These are phyloP conservation scores for Julus scandinavius DNA, from an alignment of 2,888 invertebrate species.

Conservation along the genomic window DNA sequence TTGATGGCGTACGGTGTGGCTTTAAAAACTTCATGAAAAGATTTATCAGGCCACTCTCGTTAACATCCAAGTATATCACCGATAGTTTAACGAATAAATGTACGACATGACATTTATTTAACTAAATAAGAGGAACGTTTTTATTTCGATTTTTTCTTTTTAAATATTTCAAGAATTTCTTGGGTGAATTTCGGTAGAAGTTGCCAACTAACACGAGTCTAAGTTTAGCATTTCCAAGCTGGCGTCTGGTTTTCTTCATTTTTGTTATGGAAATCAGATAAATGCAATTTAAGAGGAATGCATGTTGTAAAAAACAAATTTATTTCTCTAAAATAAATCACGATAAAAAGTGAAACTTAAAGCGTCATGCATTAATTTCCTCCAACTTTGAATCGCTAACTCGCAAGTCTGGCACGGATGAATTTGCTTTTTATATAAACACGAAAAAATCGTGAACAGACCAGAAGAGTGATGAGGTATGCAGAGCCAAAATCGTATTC, in stretches of 20 bases:
- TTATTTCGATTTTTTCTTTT: background rate
- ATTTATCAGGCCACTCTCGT: background rate
- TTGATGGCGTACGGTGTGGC: too few species aligned
- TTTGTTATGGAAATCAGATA: background rate
- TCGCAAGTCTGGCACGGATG: too few species aligned
- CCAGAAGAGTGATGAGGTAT: too few species aligned
- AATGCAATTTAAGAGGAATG: background rate
- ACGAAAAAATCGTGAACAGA: too few species aligned
- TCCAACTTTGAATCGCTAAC: too few species aligned
- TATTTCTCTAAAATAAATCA: too few species aligned
- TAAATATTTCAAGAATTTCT: background rate
- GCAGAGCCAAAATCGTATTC: too few species aligned
- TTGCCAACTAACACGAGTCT: background rate
- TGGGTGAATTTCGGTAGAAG: background rate
- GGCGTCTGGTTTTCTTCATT: constrained; percentile 15
- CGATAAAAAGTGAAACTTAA: too few species aligned
- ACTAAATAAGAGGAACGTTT: background rate
- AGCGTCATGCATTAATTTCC: too few species aligned
- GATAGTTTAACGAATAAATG: background rate
- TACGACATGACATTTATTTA: background rate
- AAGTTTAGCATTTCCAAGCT: background rate
- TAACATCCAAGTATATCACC: background rate
- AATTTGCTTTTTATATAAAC: too few species aligned
- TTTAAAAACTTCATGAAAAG: background rate
- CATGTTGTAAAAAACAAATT: too few species aligned